Evolutionary conservation across 1,140 invertebrate species (phyloP), one percentile per base, ranked within the genome.

Genomic region (Sinella curviseta): DNA sequence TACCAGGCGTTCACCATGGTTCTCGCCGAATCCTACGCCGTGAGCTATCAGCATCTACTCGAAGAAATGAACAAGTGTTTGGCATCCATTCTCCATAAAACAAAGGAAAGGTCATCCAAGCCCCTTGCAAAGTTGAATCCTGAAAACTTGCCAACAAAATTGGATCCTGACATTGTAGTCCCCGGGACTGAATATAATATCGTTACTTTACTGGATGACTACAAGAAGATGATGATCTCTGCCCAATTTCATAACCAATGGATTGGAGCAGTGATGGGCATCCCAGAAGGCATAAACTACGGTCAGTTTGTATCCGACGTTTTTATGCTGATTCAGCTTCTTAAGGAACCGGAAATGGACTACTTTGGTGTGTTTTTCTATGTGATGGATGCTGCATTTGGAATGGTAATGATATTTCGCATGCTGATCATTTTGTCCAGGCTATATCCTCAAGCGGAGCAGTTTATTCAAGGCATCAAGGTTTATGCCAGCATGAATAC

Each of bases 281-380:
- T 60, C 20, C 55, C 55, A 24, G 14, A 60, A 24, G 55, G 55
- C 12, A 60, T 60, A 12, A 60, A 60, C n/a, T 60, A 60, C n/a
- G 77, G 65, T 30, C 77, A 78, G 35, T 78, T 78, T 54, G 67
- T 78, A 3, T 74, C 65, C n/a, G 77, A 78, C 34, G 77, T 78
- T 48, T 78, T 78, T 48, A 78, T 74, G 77, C 30, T 78, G 70
- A 75, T 75, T 60, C 70, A 78, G 28, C 33, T 78, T 26, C 35
- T 78, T 12, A 74, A 78, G 30, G 77, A 78, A n/a, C n/a, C n/a
- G n/a, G n/a, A n/a, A n/a, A n/a, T n/a, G n/a, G n/a, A n/a, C n/a
- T n/a, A n/a, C n/a, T n/a, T n/a, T n/a, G n/a, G n/a, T n/a, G n/a
- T n/a, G n/a, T n/a, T n/a, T n/a, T n/a, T n/a, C n/a, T n/a, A 28